Conservation (phyloP, 2,888 invertebrate species). For the Drosophila histrio region DNA sequence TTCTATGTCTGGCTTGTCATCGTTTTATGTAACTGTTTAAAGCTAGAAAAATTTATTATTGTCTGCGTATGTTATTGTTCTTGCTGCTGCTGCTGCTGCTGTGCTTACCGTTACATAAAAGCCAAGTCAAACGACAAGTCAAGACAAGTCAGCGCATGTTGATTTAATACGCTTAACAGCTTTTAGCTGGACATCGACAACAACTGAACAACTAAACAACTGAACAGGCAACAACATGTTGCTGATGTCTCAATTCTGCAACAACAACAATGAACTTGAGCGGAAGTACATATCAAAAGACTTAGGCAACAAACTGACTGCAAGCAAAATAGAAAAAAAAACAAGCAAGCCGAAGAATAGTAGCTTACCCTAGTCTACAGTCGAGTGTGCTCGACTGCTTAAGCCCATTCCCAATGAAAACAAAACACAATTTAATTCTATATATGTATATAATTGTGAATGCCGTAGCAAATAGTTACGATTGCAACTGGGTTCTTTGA, state of each 20-base stretch:
- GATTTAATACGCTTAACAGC: slow-evolving; percentile 75
- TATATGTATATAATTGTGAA: no score
- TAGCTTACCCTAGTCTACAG: no score
- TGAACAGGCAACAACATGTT: slow-evolving; percentile 19
- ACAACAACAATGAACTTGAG: slow-evolving; percentile 23
- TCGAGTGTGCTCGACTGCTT: no score
- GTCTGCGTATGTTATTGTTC: slow-evolving; percentile 30
- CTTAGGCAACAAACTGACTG: slow-evolving; percentile 70
- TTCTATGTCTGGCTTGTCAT: slow-evolving; percentile 37
- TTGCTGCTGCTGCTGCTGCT: slow-evolving; percentile 30
- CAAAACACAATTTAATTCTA: no score
- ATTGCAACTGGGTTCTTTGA: no score
- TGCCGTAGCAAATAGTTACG: no score
- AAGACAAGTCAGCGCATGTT: slow-evolving; percentile 61
- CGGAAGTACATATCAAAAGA: slow-evolving; percentile 76
- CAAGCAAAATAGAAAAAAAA: not conserved
- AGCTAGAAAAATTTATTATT: slow-evolving; percentile 70
- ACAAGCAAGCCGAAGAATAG: no score
- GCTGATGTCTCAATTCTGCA: slow-evolving; percentile 47
- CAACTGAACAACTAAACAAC: slow-evolving; percentile 47
- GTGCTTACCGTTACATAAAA: slow-evolving; percentile 72
- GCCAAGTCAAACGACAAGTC: slow-evolving; percentile 39
- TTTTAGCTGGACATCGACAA: slow-evolving; percentile 63
- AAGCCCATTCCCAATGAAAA: no score
- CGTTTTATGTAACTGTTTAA: slow-evolving; percentile 73